phyloP scores from a whole-genome alignment of 2,113 vertebrate species.

The Ophthalmolycus amberensis region DNA sequence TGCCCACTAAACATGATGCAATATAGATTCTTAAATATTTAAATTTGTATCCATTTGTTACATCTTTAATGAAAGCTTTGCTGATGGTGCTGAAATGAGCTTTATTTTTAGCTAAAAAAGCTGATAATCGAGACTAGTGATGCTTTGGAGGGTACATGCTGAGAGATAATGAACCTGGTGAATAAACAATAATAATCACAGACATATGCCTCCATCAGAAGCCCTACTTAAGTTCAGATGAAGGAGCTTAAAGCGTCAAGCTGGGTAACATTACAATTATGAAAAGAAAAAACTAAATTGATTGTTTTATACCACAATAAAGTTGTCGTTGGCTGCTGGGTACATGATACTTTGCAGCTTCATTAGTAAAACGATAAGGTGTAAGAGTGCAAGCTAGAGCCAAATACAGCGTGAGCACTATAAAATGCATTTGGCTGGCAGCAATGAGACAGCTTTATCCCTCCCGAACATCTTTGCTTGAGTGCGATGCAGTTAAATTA shows the following conservation, averaged over 20 bases:
- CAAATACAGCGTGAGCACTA: slow-evolving; percentile 14
- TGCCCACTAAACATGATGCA: background rate
- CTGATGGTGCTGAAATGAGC: background rate
- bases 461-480: slow-evolving; percentile 14
- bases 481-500: slow-evolving; percentile 29
- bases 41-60: background rate
- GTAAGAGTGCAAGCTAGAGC: background rate
- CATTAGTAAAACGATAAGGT: slow-evolving; percentile 16
- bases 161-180: background rate
- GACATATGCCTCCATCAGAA: background rate
- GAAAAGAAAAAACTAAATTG: background rate
- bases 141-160: background rate
- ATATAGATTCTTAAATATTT: background rate
- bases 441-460: background rate
- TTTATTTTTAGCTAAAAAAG: background rate
- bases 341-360: background rate
- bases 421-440: slow-evolving; percentile 20
- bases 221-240: background rate
- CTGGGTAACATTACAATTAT: background rate
- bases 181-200: background rate
- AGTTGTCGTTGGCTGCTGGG: background rate
- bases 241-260: background rate
- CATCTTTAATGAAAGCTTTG: background rate
- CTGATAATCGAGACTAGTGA: background rate
- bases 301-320: background rate